Base-by-base conservation (phyloP, 2,888 invertebrate genomes). In the Mythimna impura region DNA sequence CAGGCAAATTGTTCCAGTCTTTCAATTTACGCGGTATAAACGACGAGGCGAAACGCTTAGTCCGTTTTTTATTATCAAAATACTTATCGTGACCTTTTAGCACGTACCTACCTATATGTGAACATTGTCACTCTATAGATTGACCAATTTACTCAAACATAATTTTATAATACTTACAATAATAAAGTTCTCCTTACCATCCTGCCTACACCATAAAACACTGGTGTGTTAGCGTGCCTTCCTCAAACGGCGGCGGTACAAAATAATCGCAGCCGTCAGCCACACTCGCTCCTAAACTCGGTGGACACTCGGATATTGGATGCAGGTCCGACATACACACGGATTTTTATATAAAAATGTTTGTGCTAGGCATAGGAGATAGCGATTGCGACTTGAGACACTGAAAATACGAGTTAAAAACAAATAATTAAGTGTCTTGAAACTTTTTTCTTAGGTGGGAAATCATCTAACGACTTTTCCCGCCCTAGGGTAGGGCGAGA, bases 261-360 rank as follows among this genome's bases (percentile, higher is more conserved):
- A 85, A 82, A 86, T 83, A 86, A 85, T 86, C 80, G 72, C 43
- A 71, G 58, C 72, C 88, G 91, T 90, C 91, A 89, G 80, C 82
- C 82, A 78, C 91, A 90, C 86, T 85, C 86, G 86, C 83, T 83
- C 79, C 84, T 83, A 87, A 82, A 82, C 77, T 75, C 81, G 73
- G 78, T 80, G 78, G 88, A 87, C 87, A 85, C 84, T 85, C 91
- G 91, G 91, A 91, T 91, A 91, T 91, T 91, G 91, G 88, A 88
- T 89, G 88, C 87, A 87, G 86, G 87, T 78, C 87, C 83, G 85
- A 89, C 87, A 83, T 82, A 82, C 74, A 83, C 78, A 64, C 82
- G 76, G 82, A 89, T 86, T 89, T 90, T 89, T 88, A 86, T 89
- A 88, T 83, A 85, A 82, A 82, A 83, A 83, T 86, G 40, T 43